Evolutionary conservation across 2,113 vertebrate species (phyloP), one percentile per base, ranked within the genome.

Genomic region (Octodon degus): DNA sequence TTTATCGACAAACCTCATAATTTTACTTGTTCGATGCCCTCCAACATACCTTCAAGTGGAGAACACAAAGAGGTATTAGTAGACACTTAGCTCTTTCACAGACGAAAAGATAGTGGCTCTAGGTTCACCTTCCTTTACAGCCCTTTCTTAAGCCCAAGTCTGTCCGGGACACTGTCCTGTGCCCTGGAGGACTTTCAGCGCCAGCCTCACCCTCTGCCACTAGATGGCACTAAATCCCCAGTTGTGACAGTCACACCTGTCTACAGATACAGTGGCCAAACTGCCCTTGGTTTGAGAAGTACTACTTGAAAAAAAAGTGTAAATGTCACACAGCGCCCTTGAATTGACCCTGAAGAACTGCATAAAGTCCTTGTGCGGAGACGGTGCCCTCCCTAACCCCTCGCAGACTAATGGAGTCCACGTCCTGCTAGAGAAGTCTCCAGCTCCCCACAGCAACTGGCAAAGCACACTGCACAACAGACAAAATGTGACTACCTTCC

Each of bases 1-100:
- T 99, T 99, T 99, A 98, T 99, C 99, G 97, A 99, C 99, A 97
- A 99, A 99, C 97, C 99, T 99, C 99, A 99, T 99, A 97, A 99
- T 99, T 98, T 99, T 99, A 98, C 99, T 99, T 93, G 99, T 99
- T 95, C 99, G 98, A 98, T 99, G 98, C 96, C 99, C 99, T 98
- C 99, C 99, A 1, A 99, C 98, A 24, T 99, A 99, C 95, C 99
- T 99, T 98, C 65, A 94, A 82, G 95, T 0, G 86, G 81, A 43
- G 80, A 89, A 91, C 0, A 95, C 37, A 91, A 94, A 88, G n/a
- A 70, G 76, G 19, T 53, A 62, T 95, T 77, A 95, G 81, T 16
- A 32, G 3, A 32, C 27, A 60, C n/a, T 87, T 77, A 62, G 53
- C 47, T 70, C 40, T 67, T 86, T 76, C 47, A 85, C 20, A 63